A percentile compares a stretch with the other conserved stretches of the same genome.
These are phyloP conservation scores for Octopus bimaculoides DNA, from an alignment of 1,140 invertebrate genomes.

Conservation along the genomic window DNA sequence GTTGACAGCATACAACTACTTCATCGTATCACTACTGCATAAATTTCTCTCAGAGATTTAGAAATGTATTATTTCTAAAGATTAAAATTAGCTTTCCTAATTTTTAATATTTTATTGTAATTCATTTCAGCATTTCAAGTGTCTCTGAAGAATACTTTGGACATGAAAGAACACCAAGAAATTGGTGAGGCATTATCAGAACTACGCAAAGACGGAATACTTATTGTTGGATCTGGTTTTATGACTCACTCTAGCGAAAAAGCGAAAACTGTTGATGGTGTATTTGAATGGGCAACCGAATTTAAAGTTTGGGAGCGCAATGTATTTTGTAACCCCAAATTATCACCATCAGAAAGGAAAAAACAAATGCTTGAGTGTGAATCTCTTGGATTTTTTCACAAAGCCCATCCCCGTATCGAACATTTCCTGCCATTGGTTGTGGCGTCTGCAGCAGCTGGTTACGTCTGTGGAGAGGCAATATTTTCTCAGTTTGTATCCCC, in stretches of 20 bases:
- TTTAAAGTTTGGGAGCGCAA: conserved; percentile 34
- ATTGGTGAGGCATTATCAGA: conserved; percentile 35
- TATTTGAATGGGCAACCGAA: conserved; percentile 21
- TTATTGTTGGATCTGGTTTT: conserved; percentile 40
- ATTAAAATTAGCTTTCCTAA: no score
- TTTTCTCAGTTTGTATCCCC: conserved; percentile 30
- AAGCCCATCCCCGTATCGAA: conserved; percentile 36
- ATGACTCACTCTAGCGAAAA: conserved; percentile 33
- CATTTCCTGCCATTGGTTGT: conserved; percentile 39
- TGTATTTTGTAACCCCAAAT: conserved; percentile 26
- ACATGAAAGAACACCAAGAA: conserved; percentile 28
- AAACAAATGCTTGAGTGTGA: conserved; percentile 25
- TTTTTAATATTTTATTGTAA: no score
- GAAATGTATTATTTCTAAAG: no score
- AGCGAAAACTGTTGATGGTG: not conserved
- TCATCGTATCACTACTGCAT: no score
- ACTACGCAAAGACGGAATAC: conserved; percentile 29
- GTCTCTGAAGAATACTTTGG: conserved; percentile 30
- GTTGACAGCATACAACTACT: no score
- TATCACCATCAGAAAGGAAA: conserved; percentile 28
- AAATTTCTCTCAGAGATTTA: no score
- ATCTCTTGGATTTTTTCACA: conserved; percentile 20
- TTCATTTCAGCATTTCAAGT: conserved; percentile 34
- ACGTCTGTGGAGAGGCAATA: conserved; percentile 24
- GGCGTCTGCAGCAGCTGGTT: conserved; percentile 32